Conservation (phyloP, 1,140 invertebrate genomes). For the Zophobas atratus region DNA sequence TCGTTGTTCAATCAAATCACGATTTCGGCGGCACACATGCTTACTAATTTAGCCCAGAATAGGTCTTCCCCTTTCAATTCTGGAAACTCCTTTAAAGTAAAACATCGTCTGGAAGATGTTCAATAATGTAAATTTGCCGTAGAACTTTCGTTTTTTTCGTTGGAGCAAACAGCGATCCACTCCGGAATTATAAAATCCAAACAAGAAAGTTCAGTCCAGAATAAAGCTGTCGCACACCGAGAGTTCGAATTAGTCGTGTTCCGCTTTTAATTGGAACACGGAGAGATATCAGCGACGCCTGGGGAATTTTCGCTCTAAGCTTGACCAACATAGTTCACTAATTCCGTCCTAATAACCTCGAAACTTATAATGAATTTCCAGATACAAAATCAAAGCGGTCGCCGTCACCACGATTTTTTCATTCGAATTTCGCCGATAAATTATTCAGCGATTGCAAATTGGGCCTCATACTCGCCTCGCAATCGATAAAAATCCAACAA, state of each 20-base stretch:
- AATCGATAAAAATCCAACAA: conserved; percentile 21
- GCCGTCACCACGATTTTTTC: conserved; percentile 17
- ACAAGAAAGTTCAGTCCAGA: conserved; percentile 36
- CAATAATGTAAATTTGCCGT: background rate
- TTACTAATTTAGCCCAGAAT: too few relatives aligned
- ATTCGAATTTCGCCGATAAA: background rate
- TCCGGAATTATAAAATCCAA: conserved; percentile 36
- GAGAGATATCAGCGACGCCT: conserved; percentile 37
- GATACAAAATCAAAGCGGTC: conserved; percentile 37
- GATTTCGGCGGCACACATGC: too few relatives aligned
- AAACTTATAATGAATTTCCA: conserved; percentile 46
- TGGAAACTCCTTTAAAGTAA: too few relatives aligned
- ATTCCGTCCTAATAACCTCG: conserved; percentile 34
- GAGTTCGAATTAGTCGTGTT: conserved; percentile 41
- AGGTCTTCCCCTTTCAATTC: too few relatives aligned
- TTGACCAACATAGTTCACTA: conserved; percentile 49
- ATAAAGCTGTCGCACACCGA: conserved; percentile 35
- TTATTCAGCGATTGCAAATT: conserved; percentile 30
- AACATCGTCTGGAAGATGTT: background rate
- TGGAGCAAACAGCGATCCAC: background rate
- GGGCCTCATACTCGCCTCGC: background rate
- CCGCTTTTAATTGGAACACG: conserved; percentile 34
- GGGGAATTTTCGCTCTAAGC: conserved; percentile 44
- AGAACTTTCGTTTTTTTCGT: too few relatives aligned
- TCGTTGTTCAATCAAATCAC: too few relatives aligned